A percentile compares a stretch with the other conserved stretches of the same genome.
Conservation (phyloP, 2,113 vertebrate species). For the Aphelocoma coerulescens region DNA sequence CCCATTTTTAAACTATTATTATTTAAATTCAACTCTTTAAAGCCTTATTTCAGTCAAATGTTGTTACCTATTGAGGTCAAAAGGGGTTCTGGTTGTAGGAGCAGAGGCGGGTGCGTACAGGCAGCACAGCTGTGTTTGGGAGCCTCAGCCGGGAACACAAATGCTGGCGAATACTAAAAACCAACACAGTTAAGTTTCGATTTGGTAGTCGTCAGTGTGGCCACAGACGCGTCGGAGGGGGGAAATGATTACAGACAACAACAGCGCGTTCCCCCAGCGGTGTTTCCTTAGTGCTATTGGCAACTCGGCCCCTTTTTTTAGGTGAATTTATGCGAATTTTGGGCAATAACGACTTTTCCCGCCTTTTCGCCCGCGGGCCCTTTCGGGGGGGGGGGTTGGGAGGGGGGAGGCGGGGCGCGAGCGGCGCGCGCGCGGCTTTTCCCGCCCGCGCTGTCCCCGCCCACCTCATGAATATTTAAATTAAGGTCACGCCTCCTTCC, state of each 20-base stretch:
- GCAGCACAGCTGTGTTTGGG: background rate
- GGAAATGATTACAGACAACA: background rate
- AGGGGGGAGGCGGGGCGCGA: background rate
- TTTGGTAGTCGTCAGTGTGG: accelerated
- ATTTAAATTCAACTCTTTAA: background rate
- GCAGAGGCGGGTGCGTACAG: background rate
- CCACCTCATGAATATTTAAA: background rate
- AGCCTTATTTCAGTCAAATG: background rate
- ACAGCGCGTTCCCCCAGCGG: accelerated
- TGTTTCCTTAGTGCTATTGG: accelerated
- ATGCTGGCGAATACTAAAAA: background rate
- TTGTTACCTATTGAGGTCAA: background rate
- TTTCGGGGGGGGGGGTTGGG: too few relatives aligned
- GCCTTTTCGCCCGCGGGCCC: background rate
- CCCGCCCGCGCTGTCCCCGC: background rate
- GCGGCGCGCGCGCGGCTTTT: background rate
- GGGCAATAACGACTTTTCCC: background rate
- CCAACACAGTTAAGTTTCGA: accelerated
- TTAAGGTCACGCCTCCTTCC: accelerated
- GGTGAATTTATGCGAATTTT: background rate
- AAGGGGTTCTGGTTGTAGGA: background rate
- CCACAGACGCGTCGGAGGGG: accelerated
- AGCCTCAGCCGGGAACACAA: background rate
- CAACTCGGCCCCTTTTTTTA: background rate
- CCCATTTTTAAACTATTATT: accelerated